Evolutionary conservation across 2,888 invertebrate genomes (phyloP).

Genomic region (Limulus polyphemus): DNA sequence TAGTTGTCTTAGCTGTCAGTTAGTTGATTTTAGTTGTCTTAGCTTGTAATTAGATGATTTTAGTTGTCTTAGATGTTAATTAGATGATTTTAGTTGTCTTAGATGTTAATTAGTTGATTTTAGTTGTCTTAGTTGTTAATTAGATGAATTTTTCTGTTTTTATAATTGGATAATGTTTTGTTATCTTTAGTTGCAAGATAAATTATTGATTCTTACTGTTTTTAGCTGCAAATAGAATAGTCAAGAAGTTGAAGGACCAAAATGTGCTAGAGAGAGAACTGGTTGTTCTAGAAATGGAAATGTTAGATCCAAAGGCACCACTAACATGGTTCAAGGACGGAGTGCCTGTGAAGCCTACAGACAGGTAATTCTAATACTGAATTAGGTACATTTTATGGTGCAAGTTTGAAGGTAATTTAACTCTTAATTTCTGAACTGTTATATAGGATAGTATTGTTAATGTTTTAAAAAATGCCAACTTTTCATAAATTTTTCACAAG

Average conservation of each 20-base stretch:
- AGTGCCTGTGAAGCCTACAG: constrained; percentile 63
- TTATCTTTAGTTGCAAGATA: constrained; percentile 4
- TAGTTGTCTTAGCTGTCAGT: neutral
- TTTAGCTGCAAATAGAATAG: constrained; percentile 89
- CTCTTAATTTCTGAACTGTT: no score
- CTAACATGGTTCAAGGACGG: constrained; percentile 93
- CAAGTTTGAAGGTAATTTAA: no score
- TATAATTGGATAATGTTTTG: constrained; percentile 9
- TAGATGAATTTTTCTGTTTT: constrained; percentile 3
- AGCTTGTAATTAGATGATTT: no score
- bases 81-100: no score
- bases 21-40: constrained; percentile 2
- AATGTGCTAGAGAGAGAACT: constrained; percentile 85
- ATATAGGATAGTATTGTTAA: no score
- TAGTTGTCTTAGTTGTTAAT: neutral
- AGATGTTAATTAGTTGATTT: neutral
- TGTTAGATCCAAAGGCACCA: constrained; percentile 89
- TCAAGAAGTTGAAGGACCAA: constrained; percentile 86
- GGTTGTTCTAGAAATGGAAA: constrained; percentile 77
- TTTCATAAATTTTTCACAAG: no score
- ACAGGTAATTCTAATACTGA: constrained; percentile 42
- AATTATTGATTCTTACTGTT: constrained; percentile 2
- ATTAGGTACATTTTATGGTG: no score
- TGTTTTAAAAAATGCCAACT: no score
- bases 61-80: no score